Conservation (phyloP, 2,797 vertebrate species). For the Philypnodon macrostomus region DNA sequence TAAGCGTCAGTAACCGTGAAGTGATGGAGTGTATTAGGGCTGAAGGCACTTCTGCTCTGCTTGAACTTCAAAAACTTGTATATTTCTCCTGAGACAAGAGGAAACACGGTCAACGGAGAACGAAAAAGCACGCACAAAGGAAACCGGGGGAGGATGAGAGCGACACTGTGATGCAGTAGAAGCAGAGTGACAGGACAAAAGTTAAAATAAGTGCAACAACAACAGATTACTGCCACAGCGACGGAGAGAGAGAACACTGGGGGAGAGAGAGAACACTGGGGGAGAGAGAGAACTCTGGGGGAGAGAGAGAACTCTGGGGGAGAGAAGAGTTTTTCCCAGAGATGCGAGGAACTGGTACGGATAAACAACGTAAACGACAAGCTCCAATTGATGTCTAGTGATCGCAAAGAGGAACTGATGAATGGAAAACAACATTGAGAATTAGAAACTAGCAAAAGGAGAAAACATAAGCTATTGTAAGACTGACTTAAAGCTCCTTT, state of each 20-base stretch:
- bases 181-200: slow-evolving; percentile 4
- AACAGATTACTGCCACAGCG: slow-evolving; percentile 22
- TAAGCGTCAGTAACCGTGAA: slow-evolving; percentile 48
- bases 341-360: background rate
- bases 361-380: slow-evolving; percentile 29
- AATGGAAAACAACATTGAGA: background rate
- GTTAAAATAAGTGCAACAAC: slow-evolving; percentile 9
- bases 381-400: slow-evolving; percentile 21
- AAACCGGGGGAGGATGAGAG: slow-evolving; percentile 31
- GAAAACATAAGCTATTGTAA: background rate
- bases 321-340: slow-evolving; percentile 21
- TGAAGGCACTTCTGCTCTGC: slow-evolving; percentile 53
- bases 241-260: slow-evolving; percentile 17
- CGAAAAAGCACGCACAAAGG: slow-evolving; percentile 32
- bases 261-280: too few species aligned
- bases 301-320: too few species aligned
- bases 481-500: too few species aligned
- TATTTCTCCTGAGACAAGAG: slow-evolving; percentile 52
- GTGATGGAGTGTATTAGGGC: slow-evolving; percentile 48
- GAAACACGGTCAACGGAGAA: slow-evolving; percentile 32
- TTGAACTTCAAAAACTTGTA: slow-evolving; percentile 55
- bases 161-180: slow-evolving; percentile 32
- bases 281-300: too few species aligned
- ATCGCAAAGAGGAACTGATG: slow-evolving; percentile 4
- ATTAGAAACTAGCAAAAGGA: slow-evolving; percentile 6